These are phyloP conservation scores for Spilarctia lutea DNA, from an alignment of 2,888 invertebrate species.

Conservation along the genomic window DNA sequence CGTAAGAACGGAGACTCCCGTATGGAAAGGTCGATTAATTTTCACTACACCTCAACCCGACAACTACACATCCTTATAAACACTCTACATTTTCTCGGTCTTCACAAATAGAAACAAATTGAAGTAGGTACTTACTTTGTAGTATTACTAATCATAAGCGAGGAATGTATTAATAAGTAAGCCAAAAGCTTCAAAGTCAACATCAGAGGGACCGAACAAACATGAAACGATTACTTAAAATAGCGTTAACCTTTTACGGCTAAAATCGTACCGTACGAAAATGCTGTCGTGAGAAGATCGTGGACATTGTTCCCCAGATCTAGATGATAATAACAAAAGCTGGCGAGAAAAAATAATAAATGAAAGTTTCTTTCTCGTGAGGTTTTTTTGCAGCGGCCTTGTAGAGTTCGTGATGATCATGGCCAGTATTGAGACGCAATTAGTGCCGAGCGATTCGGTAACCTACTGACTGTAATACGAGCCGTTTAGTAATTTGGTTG, in stretches of 20 bases:
- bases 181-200: neutral
- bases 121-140: neutral
- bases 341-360: slow-evolving; percentile 41
- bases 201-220: slow-evolving; percentile 13
- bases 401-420: slow-evolving; percentile 23
- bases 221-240: slow-evolving; percentile 25
- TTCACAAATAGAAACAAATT: neutral
- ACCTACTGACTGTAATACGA: slow-evolving; percentile 24
- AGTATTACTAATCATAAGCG: neutral
- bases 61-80: neutral
- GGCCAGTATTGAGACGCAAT: slow-evolving; percentile 44
- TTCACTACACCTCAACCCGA: neutral
- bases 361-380: slow-evolving; percentile 60
- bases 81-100: neutral
- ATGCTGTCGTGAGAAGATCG: slow-evolving; percentile 66
- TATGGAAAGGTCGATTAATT: neutral
- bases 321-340: slow-evolving; percentile 55
- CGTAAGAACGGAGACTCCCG: neutral
- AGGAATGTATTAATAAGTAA: neutral
- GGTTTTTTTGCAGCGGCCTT: slow-evolving; percentile 46
- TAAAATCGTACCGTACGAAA: slow-evolving; percentile 41
- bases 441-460: slow-evolving; percentile 35
- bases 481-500: neutral
- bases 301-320: slow-evolving; percentile 59
- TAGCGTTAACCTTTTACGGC: slow-evolving; percentile 48